Percentiles rank a stretch among this genome's conserved stretches.
Conservation (phyloP, 2,888 invertebrate genomes). For the Hoplodrina blanda region DNA sequence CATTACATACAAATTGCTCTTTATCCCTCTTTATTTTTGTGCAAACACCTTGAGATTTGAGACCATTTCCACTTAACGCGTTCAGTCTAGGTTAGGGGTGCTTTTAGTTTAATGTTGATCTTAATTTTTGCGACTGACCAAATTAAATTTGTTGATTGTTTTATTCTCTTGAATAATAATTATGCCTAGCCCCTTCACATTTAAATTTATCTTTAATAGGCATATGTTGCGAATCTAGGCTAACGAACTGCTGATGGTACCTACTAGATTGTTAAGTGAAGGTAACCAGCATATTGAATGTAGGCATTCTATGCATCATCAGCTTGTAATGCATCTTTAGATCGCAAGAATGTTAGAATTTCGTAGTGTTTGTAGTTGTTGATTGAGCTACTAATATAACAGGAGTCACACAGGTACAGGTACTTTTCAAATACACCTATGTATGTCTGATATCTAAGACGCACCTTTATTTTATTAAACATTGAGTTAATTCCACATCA, state of each 20-base stretch:
- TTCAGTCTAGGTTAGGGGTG: conserved; percentile 48
- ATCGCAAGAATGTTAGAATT: conserved; percentile 3
- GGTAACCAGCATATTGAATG: conserved; percentile 9
- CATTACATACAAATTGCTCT: conserved; percentile 75
- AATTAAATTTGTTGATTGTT: conserved; percentile 2
- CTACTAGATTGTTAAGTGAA: conserved; percentile 16
- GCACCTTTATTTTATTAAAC: background rate
- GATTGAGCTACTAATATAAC: background rate
- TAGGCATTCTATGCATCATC: background rate
- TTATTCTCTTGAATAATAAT: no score
- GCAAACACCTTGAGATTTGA: conserved; percentile 76
- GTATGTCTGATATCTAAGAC: background rate
- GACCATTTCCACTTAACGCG: conserved; percentile 66
- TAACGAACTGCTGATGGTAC: conserved; percentile 6
- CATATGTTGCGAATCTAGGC: conserved; percentile 7
- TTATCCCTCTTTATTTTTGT: conserved; percentile 75
- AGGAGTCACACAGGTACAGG: no score
- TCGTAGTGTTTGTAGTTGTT: background rate
- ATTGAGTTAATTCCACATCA: conserved; percentile 7
- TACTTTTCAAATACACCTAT: background rate
- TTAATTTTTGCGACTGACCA: background rate
- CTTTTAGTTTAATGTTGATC: conserved; percentile 18
- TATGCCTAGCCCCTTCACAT: conserved; percentile 12
- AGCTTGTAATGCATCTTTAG: background rate
- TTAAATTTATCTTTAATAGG: background rate